phyloP scores from a whole-genome alignment of 2,888 invertebrate species.

The Litoditis marina region DNA sequence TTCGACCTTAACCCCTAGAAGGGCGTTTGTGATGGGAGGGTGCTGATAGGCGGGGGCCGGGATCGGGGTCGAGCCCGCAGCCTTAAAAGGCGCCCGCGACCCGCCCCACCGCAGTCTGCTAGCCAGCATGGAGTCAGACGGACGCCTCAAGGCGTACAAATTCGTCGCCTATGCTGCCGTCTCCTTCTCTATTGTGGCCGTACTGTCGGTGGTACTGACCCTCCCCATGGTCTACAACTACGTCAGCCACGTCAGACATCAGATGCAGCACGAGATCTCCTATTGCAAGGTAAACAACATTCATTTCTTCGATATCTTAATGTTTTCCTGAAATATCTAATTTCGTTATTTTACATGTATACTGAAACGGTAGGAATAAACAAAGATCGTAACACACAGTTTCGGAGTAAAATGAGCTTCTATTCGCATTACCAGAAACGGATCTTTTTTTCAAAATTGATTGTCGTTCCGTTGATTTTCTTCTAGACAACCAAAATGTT shows the following conservation, averaged over 20 bases:
- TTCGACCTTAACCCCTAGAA: too few species aligned
- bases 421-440: too few species aligned
- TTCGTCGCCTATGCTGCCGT: constrained; percentile 62
- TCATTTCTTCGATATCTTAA: background rate
- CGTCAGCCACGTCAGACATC: constrained; percentile 58
- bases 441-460: too few species aligned
- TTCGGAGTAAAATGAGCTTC: too few species aligned
- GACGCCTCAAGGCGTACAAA: constrained; percentile 61
- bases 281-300: constrained; percentile 62
- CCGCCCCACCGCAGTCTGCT: constrained; percentile 9
- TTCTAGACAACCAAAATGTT: too few species aligned
- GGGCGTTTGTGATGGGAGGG: constrained; percentile 18
- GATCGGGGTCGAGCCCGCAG: too few species aligned
- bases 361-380: too few species aligned
- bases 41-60: constrained; percentile 10
- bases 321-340: too few species aligned
- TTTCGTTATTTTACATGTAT: too few species aligned
- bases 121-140: too few species aligned
- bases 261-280: constrained; percentile 61
- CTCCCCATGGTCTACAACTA: constrained; percentile 61
- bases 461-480: too few species aligned
- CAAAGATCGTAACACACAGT: too few species aligned
- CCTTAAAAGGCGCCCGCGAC: background rate
- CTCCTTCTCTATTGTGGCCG: constrained; percentile 60
- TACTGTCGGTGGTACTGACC: constrained; percentile 61